Conservation (phyloP, 2,113 vertebrate genomes). For the Maylandia zebra region DNA sequence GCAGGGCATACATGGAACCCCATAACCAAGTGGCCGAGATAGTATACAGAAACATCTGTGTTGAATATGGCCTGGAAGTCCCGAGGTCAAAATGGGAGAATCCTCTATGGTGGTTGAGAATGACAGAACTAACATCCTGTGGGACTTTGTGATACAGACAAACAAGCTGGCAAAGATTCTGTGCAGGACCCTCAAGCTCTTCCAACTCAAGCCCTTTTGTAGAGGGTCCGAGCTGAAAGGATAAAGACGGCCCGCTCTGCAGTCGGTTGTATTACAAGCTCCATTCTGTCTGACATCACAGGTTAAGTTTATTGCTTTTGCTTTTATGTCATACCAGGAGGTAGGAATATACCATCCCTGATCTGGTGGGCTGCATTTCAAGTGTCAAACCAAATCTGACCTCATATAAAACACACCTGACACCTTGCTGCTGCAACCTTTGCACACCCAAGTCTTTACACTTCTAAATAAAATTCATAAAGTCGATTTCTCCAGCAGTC, state of each 20-base stretch:
- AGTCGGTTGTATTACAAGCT: background rate
- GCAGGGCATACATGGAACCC: background rate
- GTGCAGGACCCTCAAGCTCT: background rate
- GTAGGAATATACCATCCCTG: background rate
- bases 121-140: background rate
- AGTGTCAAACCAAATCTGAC: background rate
- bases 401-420: background rate
- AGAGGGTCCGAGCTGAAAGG: background rate
- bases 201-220: background rate
- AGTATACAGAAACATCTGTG: background rate
- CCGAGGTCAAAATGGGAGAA: background rate
- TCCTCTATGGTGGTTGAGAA: background rate
- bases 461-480: background rate
- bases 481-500: background rate
- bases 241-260: background rate
- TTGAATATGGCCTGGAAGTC: background rate
- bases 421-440: background rate
- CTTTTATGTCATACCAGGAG: background rate
- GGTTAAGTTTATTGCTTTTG: background rate
- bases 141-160: background rate
- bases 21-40: background rate
- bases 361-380: background rate
- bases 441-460: background rate
- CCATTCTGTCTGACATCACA: background rate
- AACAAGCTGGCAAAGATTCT: background rate